phyloP scores from a whole-genome alignment of 2,888 invertebrate genomes.

The Mythimna lalbum region DNA sequence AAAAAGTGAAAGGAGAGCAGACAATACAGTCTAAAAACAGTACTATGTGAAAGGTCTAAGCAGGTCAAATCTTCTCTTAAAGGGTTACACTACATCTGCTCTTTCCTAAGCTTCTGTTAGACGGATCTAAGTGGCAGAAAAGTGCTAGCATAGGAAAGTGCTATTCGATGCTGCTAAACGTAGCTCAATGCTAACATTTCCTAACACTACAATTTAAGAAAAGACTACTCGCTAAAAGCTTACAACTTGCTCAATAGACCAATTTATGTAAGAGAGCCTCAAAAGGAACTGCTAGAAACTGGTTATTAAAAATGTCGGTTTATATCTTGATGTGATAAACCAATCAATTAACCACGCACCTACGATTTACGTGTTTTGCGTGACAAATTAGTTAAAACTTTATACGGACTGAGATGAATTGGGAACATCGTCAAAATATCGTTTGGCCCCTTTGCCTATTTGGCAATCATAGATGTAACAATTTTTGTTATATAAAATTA shows the following conservation, averaged over 20 bases:
- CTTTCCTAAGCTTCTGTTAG: too few species aligned
- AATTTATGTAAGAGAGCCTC: constrained; percentile 52
- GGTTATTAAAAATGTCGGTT: constrained; percentile 63
- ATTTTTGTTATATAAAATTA: neutral
- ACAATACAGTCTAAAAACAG: neutral
- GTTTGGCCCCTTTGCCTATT: constrained; percentile 17
- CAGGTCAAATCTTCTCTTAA: too few species aligned
- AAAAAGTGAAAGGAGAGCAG: neutral
- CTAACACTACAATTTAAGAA: too few species aligned
- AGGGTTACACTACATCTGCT: too few species aligned
- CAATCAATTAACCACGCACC: constrained; percentile 47
- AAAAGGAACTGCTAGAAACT: constrained; percentile 55
- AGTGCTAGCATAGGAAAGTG: too few species aligned
- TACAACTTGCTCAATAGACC: constrained; percentile 29
- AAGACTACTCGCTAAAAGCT: neutral
- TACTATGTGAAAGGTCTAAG: neutral
- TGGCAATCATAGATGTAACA: constrained; percentile 7
- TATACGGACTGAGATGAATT: constrained; percentile 24
- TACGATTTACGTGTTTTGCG: constrained; percentile 29
- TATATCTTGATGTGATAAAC: constrained; percentile 61
- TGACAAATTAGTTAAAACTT: constrained; percentile 29
- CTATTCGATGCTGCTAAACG: too few species aligned
- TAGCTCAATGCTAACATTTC: too few species aligned
- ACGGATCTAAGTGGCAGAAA: too few species aligned
- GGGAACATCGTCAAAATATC: constrained; percentile 8